Evolutionary conservation across 2,113 vertebrate genomes (phyloP), one percentile per base, ranked within the genome.

Genomic region (Sisor rabdophorus): DNA sequence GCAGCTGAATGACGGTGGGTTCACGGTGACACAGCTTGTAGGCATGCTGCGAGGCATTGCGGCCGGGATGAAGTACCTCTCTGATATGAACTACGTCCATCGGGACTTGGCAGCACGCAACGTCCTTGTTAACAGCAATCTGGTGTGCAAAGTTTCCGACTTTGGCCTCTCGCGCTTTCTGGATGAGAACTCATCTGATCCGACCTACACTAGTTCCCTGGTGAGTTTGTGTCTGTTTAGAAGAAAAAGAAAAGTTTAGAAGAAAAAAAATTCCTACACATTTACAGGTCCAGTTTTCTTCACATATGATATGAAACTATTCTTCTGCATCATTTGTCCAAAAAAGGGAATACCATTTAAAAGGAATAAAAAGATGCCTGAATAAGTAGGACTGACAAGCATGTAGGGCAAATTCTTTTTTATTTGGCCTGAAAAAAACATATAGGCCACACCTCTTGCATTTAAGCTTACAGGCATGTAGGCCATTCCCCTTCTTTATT

Each of bases 91-190:
- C 91, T 98, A 98, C 0, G 95, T 98, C 56, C 96, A 98, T 88
- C 91, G 96, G 0, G 96, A 98, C 89, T 91, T 98, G 60, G 96
- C 96, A 0, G 96, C 96, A 56, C 92, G 96, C 59, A 98, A 98
- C 80, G 97, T 98, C 83, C 92, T 98, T 30, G 96, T 98, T 87
- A 98, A 98, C 90, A 98, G 96, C 90, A 98, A 98, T 88, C 86
- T 98, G 89, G 96, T 98, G 83, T 98, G 96, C 93, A 98, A 98
- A 88, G 96, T 98, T 53, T 98, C 96, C 0, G 96, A 98, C 89
- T 98, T 98, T 0, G 96, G 96, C 68, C 92, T 98, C 77, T 98
- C 96, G 0, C 95, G 96, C 78, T 98, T 98, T 71, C 86, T 98
- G 88, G 96, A 98, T 61, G 96, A 98, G 0, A 95, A 96, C 56